A percentile compares a stretch with the other conserved stretches of the same genome.
phyloP scores from a whole-genome alignment of 2,888 invertebrate genomes.

The Nomada flava region DNA sequence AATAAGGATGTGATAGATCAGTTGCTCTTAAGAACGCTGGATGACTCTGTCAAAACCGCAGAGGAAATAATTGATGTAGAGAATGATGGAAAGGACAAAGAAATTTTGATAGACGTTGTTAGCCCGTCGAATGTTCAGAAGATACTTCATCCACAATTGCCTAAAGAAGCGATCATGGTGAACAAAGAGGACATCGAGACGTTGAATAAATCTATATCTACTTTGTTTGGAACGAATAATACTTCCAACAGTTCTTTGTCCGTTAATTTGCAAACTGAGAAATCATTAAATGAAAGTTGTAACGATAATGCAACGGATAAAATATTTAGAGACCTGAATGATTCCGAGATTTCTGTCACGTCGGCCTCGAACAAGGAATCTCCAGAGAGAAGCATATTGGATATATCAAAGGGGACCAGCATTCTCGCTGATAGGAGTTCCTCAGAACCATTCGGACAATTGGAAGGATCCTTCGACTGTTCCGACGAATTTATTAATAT shows the following conservation, averaged over 20 bases:
- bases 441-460: constrained; percentile 61
- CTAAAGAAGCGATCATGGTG: constrained; percentile 28
- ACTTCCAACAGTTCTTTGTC: background rate
- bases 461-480: constrained; percentile 44
- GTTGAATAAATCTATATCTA: constrained; percentile 30
- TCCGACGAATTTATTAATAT: constrained; percentile 76
- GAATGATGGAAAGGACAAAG: constrained; percentile 10
- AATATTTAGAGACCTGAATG: background rate
- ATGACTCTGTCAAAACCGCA: constrained; percentile 52
- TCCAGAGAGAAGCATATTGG: background rate
- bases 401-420: background rate
- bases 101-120: background rate
- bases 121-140: background rate
- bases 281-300: background rate
- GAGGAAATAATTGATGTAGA: constrained; percentile 22
- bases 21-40: constrained; percentile 75
- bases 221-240: constrained; percentile 10
- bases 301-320: background rate
- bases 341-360: background rate
- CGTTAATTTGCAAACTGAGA: background rate
- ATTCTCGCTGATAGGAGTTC: constrained; percentile 5
- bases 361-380: background rate
- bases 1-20: constrained; percentile 78
- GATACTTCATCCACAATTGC: background rate
- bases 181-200: constrained; percentile 35